Percentiles rank a stretch among this genome's conserved stretches.
Evolutionary conservation across 2,888 invertebrate genomes (phyloP).

Genomic region (Drosophila recens): DNA sequence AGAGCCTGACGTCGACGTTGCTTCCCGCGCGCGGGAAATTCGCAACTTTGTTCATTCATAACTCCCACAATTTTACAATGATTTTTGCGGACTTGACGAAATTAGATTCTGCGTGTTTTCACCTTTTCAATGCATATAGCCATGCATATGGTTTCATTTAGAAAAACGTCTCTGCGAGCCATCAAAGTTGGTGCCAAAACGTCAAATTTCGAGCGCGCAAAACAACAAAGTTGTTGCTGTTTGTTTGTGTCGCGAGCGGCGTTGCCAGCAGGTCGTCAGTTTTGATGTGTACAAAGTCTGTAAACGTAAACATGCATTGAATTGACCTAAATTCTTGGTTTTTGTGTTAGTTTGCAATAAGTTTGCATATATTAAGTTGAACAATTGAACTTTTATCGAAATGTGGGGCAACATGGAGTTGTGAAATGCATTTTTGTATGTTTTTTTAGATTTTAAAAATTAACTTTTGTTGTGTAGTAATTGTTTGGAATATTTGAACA

Average conservation of each 20-base stretch:
- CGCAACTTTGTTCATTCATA: slow-evolving; percentile 65
- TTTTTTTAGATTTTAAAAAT: not conserved
- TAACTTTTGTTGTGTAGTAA: not conserved
- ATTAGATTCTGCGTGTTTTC: slow-evolving; percentile 76
- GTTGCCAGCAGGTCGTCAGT: slow-evolving; percentile 64
- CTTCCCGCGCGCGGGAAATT: slow-evolving; percentile 84
- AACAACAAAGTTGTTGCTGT: slow-evolving; percentile 73
- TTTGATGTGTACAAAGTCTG: slow-evolving; percentile 16
- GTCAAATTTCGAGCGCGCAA: slow-evolving; percentile 62
- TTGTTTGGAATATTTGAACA: not conserved
- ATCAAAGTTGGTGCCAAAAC: slow-evolving; percentile 75
- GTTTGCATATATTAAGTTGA: not conserved
- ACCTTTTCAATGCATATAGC: slow-evolving; percentile 48
- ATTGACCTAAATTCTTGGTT: slow-evolving; percentile 33
- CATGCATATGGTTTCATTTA: slow-evolving; percentile 66
- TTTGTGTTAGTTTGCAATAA: slow-evolving; percentile 3
- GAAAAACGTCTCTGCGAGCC: slow-evolving; percentile 38
- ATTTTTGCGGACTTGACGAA: slow-evolving; percentile 67
- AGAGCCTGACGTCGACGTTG: slow-evolving; percentile 59
- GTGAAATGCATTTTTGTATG: not conserved
- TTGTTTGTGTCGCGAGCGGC: slow-evolving; percentile 65
- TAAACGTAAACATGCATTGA: slow-evolving; percentile 40
- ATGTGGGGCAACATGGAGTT: not conserved
- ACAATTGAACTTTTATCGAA: not conserved
- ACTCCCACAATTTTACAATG: slow-evolving; percentile 48